Conservation (phyloP, 2,888 invertebrate genomes). For the Hypselothyrea guttata region DNA sequence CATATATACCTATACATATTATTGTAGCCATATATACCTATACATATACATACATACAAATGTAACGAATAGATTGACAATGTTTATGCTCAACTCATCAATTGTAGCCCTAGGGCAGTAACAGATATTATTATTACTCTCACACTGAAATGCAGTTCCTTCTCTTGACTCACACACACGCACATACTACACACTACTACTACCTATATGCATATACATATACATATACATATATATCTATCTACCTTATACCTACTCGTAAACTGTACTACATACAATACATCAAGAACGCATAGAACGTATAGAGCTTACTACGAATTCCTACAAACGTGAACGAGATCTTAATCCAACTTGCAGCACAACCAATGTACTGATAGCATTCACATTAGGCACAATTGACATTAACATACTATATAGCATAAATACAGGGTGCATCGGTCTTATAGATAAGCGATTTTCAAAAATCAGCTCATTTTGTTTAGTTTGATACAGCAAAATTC, state of each 20-base stretch:
- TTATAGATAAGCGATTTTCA: no score
- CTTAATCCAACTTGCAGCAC: slow-evolving; percentile 11
- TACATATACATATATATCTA: no score
- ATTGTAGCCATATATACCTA: slow-evolving; percentile 25
- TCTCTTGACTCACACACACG: slow-evolving; percentile 40
- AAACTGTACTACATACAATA: slow-evolving; percentile 22
- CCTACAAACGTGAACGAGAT: slow-evolving; percentile 47
- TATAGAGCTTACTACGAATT: slow-evolving; percentile 70
- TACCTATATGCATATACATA: slow-evolving; percentile 21
- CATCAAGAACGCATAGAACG: slow-evolving; percentile 50
- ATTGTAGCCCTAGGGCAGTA: slow-evolving; percentile 50
- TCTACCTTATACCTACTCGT: slow-evolving; percentile 10
- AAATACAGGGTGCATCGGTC: no score
- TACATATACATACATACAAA: slow-evolving; percentile 34
- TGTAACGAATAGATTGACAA: slow-evolving; percentile 15
- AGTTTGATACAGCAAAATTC: no score
- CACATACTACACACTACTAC: slow-evolving; percentile 17
- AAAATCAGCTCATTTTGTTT: no score
- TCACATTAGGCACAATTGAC: slow-evolving; percentile 26
- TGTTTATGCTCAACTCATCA: slow-evolving; percentile 64
- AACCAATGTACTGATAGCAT: slow-evolving; percentile 36
- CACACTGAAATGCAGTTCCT: slow-evolving; percentile 57
- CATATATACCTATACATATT: slow-evolving; percentile 36
- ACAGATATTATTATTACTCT: slow-evolving; percentile 26
- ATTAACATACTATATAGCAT: slow-evolving; percentile 14